These are phyloP conservation scores for Porites rus DNA, from an alignment of 92 coral and sea anemone species.

Conservation along the genomic window DNA sequence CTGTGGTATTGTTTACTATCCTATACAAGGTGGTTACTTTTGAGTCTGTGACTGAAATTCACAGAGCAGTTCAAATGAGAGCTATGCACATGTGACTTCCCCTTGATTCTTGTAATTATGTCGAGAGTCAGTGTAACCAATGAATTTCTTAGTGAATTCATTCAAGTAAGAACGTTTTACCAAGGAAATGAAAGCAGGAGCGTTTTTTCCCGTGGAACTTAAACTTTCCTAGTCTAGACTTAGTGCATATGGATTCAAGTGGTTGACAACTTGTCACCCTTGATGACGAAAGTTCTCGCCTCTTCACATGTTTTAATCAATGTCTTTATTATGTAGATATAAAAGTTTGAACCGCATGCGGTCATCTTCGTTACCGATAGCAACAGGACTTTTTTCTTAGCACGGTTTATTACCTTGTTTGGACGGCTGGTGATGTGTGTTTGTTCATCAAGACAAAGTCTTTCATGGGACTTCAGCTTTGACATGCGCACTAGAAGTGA, in stretches of 20 bases:
- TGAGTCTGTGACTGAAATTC: no score
- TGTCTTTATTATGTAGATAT: not conserved
- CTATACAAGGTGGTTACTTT: no score
- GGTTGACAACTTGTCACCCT: not conserved
- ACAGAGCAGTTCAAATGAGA: no score
- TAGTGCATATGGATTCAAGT: no score
- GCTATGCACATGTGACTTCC: no score
- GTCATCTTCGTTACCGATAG: not conserved
- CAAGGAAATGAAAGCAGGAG: no score
- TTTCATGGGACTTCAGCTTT: slow-evolving; percentile 7
- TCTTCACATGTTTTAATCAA: not conserved
- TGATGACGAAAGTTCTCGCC: not conserved
- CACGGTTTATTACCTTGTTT: not conserved
- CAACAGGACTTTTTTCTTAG: slow-evolving; percentile 2
- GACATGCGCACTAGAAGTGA: slow-evolving; percentile 21
- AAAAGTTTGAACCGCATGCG: not conserved
- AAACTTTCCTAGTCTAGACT: no score
- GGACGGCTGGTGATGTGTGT: slow-evolving; percentile 24
- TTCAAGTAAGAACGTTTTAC: no score
- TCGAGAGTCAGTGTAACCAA: no score
- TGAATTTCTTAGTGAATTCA: no score
- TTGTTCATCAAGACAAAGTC: slow-evolving; percentile 26
- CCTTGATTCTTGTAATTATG: no score
- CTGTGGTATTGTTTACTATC: not conserved
- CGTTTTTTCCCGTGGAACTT: no score